Base-by-base conservation (phyloP, 2,113 vertebrate genomes). In the Semnornis frantzii region DNA sequence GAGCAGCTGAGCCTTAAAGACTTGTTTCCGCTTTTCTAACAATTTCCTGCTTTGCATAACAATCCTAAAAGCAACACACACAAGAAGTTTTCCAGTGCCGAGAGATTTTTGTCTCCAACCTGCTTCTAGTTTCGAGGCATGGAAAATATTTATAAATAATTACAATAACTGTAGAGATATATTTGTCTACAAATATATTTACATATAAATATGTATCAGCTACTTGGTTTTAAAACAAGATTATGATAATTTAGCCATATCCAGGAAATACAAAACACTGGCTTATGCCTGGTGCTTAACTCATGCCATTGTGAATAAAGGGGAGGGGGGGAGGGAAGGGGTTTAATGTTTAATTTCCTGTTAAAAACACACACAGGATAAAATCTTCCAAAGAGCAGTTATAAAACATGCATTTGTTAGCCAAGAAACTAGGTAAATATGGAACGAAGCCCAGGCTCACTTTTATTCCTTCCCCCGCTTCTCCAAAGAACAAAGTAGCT, bases 181-280 rank as follows among this genome's bases (percentile, higher is more conserved):
- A 92, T 86, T 91, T 94, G 73, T 88, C 80, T 86, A 75, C 50
- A 92, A 94, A 94, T 68, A 75, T 50, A 88, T 92, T 93, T 89
- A 90, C 44, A 50, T 46, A 93, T 86, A 92, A 94, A 88, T 96
- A 94, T 42, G 69, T 73, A 94, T 93, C 93, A 94, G 66, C 92
- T 90, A 76, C 77, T 93, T 95, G 46, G 70, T 77, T 96, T 96
- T 92, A 93, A 82, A 93, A 85, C 79, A 94, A 81, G 82, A 89
- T 77, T 95, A 69, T 92, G 92, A 96, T 93, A 93, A 97, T 93
- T 96, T 88, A 76, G 72, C n/a, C 89, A 92, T 88, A 95, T 94
- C 87, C 93, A 96, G 96, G 94, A 97, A 96, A 96, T 81, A 95
- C 85, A 97, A 94, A 97, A 94, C 90, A 86, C 59, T 91, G 75